Evolutionary conservation across 2,888 invertebrate genomes (phyloP), one percentile per base, ranked within the genome.

Genomic region (Dichetophora obliterata): DNA sequence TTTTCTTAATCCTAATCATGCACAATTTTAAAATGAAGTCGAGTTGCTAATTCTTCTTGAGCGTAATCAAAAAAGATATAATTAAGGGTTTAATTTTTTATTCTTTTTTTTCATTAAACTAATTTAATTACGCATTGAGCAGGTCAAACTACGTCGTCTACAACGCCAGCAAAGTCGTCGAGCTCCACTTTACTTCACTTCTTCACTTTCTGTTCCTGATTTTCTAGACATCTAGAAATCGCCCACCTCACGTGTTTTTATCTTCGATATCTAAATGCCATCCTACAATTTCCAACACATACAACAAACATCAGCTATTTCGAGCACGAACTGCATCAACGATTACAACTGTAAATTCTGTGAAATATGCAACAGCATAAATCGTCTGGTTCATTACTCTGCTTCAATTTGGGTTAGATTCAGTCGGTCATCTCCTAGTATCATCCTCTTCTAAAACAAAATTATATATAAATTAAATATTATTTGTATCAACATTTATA

Each of bases 401-500:
- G 68, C 73, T 59, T 68, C 73, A 61, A 73, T 22, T 24, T 65
- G 65, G 54, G 66, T 54, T 74, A 34, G 54, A 66, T 61, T 66
- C 73, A n/a, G 57, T 57, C 43, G 74, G n/a, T 74, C 74, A 73
- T 73, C 63, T 73, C 63, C 63, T 31, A 61, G 50, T 63, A 66
- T 48, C 43, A 34, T 71, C 71, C 63, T 69, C 73, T 69, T 69
- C 19, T 69, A 24, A 50, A 52, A 37, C 63, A 68, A 22, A 74
- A 48, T 50, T 31, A 61, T 52, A 52, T 19, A 48, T 37, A 75
- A 75, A 68, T 68, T 76, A 71, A 77, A 27, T 43, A 43, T 43
- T 43, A 43, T 43, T 43, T 43, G 43, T 73, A 76, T 77, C 50
- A 76, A 76, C 54, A 27, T 31, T 79, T 78, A 78, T 80, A 79